A percentile compares a stretch with the other conserved stretches of the same genome.
Conservation (phyloP, 2,113 vertebrate genomes). For the Aspidoscelis tigris region DNA sequence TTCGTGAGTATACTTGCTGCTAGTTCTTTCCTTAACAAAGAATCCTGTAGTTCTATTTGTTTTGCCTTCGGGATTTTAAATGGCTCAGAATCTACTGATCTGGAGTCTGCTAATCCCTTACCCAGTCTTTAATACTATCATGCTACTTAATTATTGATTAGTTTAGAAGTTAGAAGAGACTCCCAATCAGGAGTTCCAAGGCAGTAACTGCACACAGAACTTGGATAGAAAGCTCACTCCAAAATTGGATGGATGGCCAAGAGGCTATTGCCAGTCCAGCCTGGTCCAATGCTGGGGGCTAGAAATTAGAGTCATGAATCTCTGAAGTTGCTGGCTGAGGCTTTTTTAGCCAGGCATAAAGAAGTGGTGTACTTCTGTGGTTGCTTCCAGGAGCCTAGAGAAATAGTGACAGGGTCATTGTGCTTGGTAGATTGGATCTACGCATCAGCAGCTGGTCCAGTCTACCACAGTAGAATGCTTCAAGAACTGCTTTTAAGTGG, state of each 20-base stretch:
- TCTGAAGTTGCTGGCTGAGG: too few relatives aligned
- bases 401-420: too few relatives aligned
- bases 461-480: too few relatives aligned
- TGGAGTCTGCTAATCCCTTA: neutral
- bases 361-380: too few relatives aligned
- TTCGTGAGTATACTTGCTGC: neutral
- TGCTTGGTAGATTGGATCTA: too few relatives aligned
- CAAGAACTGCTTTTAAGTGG: too few relatives aligned
- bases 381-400: too few relatives aligned
- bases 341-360: too few relatives aligned
- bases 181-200: neutral
- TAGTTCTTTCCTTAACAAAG: neutral
- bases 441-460: too few relatives aligned
- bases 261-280: neutral
- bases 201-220: neutral
- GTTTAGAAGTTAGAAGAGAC: neutral
- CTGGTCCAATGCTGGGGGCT: neutral
- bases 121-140: neutral
- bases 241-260: too few relatives aligned
- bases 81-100: neutral
- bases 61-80: constrained; percentile 6
- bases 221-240: neutral
- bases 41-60: neutral
- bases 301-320: too few relatives aligned
- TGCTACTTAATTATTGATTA: neutral